phyloP scores from a whole-genome alignment of 2,888 invertebrate genomes.

The Colletes collaris region DNA sequence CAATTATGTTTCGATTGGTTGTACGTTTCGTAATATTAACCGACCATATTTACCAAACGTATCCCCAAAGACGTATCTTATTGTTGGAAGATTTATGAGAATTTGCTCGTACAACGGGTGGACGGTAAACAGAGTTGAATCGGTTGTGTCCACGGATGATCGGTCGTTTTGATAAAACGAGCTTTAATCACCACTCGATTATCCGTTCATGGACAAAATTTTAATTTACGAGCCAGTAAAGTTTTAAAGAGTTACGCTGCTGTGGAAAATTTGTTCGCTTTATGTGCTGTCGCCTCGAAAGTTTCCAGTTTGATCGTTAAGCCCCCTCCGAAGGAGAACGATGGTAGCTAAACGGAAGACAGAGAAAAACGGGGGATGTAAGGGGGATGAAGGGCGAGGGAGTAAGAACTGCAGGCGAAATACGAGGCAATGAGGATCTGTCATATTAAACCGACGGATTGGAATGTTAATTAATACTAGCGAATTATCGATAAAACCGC shows the following conservation, averaged over 20 bases:
- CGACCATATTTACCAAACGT: no score
- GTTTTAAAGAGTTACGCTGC: slow-evolving; percentile 61
- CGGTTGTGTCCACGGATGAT: slow-evolving; percentile 23
- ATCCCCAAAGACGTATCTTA: no score
- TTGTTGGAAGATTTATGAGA: background rate
- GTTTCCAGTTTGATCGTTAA: slow-evolving; percentile 70
- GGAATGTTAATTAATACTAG: slow-evolving; percentile 78
- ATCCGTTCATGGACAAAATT: slow-evolving; percentile 69
- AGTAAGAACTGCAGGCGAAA: slow-evolving; percentile 40
- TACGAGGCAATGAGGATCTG: slow-evolving; percentile 38
- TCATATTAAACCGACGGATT: slow-evolving; percentile 73
- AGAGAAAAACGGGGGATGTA: slow-evolving; percentile 11
- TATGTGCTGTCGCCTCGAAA: slow-evolving; percentile 64
- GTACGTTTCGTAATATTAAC: no score
- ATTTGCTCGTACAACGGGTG: background rate
- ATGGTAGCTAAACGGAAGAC: slow-evolving; percentile 19
- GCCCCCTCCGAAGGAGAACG: slow-evolving; percentile 49
- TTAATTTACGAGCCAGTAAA: slow-evolving; percentile 68
- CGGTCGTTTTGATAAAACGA: slow-evolving; percentile 52
- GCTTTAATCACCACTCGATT: slow-evolving; percentile 67
- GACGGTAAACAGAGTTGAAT: slow-evolving; percentile 34
- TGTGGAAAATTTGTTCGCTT: slow-evolving; percentile 63
- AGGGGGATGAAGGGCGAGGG: slow-evolving; percentile 1
- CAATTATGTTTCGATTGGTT: no score
- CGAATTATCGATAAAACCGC: slow-evolving; percentile 70